phyloP scores from a whole-genome alignment of 2,797 vertebrate species.

The Amazona ochrocephala region DNA sequence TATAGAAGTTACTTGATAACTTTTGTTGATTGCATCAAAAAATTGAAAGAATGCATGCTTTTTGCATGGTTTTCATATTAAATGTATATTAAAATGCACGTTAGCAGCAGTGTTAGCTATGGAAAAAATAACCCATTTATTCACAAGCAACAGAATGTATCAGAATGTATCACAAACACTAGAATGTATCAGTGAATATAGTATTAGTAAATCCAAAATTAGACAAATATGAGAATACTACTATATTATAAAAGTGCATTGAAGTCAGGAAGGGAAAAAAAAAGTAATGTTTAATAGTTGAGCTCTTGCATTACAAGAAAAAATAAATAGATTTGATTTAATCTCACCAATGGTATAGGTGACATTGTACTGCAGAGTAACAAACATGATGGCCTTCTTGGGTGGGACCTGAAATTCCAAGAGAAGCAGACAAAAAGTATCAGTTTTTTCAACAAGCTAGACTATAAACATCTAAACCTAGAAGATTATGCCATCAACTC shows the following conservation, averaged over 20 bases:
- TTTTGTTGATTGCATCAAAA: neutral
- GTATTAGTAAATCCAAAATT: neutral
- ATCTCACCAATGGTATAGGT: constrained; percentile 81
- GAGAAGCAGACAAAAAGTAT: neutral
- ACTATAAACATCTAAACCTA: neutral
- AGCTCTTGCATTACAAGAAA: neutral
- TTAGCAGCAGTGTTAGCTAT: neutral
- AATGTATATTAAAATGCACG: neutral
- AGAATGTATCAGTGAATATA: neutral
- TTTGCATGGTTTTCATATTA: neutral
- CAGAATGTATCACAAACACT: neutral
- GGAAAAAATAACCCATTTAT: neutral
- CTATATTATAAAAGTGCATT: neutral
- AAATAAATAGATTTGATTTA: neutral
- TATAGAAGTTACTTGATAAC: neutral
- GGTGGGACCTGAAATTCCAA: constrained; percentile 79
- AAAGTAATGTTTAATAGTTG: neutral
- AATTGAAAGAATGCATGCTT: neutral
- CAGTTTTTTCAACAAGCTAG: neutral
- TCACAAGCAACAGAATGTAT: neutral
- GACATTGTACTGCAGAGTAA: constrained; percentile 87
- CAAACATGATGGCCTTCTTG: constrained; percentile 85
- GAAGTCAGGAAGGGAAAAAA: neutral
- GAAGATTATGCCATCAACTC: neutral
- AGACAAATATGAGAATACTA: neutral